Conservation (phyloP, 2,888 invertebrate genomes). For the Timandra comae region DNA sequence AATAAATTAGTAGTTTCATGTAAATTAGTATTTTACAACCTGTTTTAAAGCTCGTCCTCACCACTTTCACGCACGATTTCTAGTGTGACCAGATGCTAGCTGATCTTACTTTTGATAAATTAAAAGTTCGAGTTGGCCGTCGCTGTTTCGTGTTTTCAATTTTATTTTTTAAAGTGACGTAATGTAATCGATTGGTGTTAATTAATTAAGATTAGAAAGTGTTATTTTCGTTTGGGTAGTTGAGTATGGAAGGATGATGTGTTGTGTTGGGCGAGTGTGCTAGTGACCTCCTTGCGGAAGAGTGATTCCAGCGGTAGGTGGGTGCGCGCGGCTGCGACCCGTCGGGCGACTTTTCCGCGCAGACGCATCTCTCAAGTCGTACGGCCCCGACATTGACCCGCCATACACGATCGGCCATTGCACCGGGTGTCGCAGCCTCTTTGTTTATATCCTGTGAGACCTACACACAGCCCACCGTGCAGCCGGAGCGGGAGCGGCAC, state of each 20-base stretch:
- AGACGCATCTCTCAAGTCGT: slow-evolving; percentile 59
- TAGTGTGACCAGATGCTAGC: slow-evolving; percentile 40
- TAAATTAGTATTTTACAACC: slow-evolving; percentile 55
- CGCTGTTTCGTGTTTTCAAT: slow-evolving; percentile 4
- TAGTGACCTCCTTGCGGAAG: slow-evolving; percentile 61
- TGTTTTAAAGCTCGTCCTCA: slow-evolving; percentile 45
- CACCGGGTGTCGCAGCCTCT: slow-evolving; percentile 71
- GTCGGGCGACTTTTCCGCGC: slow-evolving; percentile 55
- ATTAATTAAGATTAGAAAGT: slow-evolving; percentile 28
- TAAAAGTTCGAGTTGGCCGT: slow-evolving; percentile 16
- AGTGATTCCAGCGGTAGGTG: slow-evolving; percentile 41
- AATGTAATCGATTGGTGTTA: slow-evolving; percentile 15
- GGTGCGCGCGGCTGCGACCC: slow-evolving; percentile 33
- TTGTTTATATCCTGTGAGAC: slow-evolving; percentile 69
- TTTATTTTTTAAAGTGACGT: slow-evolving; percentile 16
- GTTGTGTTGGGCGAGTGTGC: slow-evolving; percentile 30
- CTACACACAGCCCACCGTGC: too few species aligned
- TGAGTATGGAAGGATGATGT: slow-evolving; percentile 19
- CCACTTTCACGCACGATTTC: slow-evolving; percentile 63
- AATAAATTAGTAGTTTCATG: slow-evolving; percentile 41
- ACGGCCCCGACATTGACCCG: slow-evolving; percentile 73
- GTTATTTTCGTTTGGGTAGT: slow-evolving; percentile 11
- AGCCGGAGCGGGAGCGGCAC: too few species aligned
- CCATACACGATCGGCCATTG: slow-evolving; percentile 69
- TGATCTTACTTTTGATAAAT: slow-evolving; percentile 39